Evolutionary conservation across 2,797 vertebrate genomes (phyloP), one percentile per base, ranked within the genome.

Genomic region (Fringilla coelebs): DNA sequence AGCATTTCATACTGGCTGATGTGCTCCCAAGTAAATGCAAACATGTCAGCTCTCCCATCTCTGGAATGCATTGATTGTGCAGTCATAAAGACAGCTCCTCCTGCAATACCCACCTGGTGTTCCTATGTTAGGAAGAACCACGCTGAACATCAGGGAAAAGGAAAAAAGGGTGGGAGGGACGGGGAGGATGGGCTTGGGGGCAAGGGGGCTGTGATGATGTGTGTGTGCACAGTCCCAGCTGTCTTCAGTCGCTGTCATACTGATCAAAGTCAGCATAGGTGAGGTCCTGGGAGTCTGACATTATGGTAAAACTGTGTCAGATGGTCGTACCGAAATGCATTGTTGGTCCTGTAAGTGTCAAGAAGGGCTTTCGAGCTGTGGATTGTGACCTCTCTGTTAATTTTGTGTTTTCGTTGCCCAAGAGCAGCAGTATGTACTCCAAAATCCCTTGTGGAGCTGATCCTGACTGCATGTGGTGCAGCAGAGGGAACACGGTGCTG

Each of bases 401-500:
- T 72, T 90, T 74, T 80, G 36, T 28, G 31, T 72, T 85, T 77
- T 19, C 24, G 1, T 51, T 81, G 58, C 19, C 40, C 8, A 10
- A 83, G 63, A 88, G 29, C 31, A 51, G 34, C 61, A 62, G 17
- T 6, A 2, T 40, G 9, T 73, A 25, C n/a, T 70, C 41, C 7
- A 11, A 71, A 63, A 41, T 71, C 34, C 29, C 45, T 71, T 34
- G 52, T 60, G 40, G 18, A 63, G 48, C 31, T 14, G 1, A 63
- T 85, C 22, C 61, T 80, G 32, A 31, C 31, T 11, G 1, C 7
- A 6, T 10, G 20, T 38, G 31, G 52, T 65, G 57, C 58, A 45
- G 48, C 45, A 24, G 0, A 0, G 31, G 22, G 31, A 46, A 26
- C 1, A 1, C 31, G 62, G 17, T 13, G 1, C n/a, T 80, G 17